These are phyloP conservation scores for Epinotia bilunana DNA, from an alignment of 2,888 invertebrate genomes.

Conservation along the genomic window DNA sequence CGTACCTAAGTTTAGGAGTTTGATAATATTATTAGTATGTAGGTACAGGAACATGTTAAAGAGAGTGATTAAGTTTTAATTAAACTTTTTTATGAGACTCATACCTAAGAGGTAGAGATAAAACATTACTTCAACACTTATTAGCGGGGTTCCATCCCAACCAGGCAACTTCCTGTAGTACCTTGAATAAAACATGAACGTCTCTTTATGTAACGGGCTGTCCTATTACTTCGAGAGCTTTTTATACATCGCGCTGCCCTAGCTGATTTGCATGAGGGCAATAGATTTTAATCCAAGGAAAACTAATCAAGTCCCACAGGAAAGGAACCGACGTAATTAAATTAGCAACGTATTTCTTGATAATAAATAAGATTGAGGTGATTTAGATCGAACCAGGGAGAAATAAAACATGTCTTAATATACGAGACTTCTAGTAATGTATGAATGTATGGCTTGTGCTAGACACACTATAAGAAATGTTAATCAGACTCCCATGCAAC, in stretches of 20 bases:
- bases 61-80: too few species aligned
- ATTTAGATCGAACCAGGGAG: too few species aligned
- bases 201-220: slow-evolving; percentile 54
- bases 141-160: slow-evolving; percentile 4
- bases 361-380: too few species aligned
- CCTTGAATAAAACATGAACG: slow-evolving; percentile 56
- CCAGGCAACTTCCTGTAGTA: slow-evolving; percentile 46
- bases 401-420: too few species aligned
- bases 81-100: too few species aligned
- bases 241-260: slow-evolving; percentile 17
- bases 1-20: background rate
- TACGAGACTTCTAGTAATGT: too few species aligned
- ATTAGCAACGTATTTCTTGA: background rate
- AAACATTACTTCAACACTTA: background rate
- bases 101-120: too few species aligned
- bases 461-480: too few species aligned
- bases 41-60: too few species aligned
- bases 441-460: too few species aligned
- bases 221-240: slow-evolving; percentile 38
- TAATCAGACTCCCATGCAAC: too few species aligned
- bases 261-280: slow-evolving; percentile 16
- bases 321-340: background rate
- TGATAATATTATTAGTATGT: too few species aligned
- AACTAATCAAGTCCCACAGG: background rate
- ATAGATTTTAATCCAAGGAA: slow-evolving; percentile 6